These are phyloP conservation scores for Ditylenchus weischeri DNA, from an alignment of 2,888 invertebrate genomes.

Conservation along the genomic window DNA sequence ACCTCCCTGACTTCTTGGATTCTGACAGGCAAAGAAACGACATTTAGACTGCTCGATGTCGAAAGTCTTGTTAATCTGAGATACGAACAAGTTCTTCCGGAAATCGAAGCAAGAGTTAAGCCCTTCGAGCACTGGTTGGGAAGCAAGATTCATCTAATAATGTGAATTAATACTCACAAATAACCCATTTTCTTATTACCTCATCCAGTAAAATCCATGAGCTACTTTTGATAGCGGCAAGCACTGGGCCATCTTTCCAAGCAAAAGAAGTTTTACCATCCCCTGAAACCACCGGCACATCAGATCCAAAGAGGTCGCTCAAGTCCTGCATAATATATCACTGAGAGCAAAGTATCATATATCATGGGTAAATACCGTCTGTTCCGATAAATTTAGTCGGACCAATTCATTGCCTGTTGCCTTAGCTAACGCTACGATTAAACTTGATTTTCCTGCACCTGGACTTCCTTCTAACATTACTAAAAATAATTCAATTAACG, in stretches of 20 bases:
- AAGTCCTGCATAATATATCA: constrained; percentile 70
- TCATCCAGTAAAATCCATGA: constrained; percentile 97
- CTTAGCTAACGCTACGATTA: constrained; percentile 83
- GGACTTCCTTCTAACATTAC: constrained; percentile 88
- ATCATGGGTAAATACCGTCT: constrained; percentile 72
- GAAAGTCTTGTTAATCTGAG: constrained; percentile 77
- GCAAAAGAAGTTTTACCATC: constrained; percentile 78
- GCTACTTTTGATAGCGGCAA: constrained; percentile 84
- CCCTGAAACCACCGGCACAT: constrained; percentile 83
- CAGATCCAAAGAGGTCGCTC: constrained; percentile 94
- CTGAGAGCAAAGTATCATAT: background rate
- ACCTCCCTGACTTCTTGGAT: constrained; percentile 91
- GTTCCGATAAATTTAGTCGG: constrained; percentile 94
- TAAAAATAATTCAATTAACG: background rate
- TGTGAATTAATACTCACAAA: constrained; percentile 2
- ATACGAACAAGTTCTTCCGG: constrained; percentile 87
- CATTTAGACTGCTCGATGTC: constrained; percentile 64
- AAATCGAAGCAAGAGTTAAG: constrained; percentile 97
- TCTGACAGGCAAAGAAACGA: constrained; percentile 92
- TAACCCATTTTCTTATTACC: constrained; percentile 56
- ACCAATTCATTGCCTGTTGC: constrained; percentile 79
- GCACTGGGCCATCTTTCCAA: constrained; percentile 92
- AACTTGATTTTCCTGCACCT: constrained; percentile 94
- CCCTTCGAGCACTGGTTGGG: constrained; percentile 95
- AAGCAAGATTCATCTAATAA: constrained; percentile 82